phyloP scores from a whole-genome alignment of 1,140 invertebrate species.

The Bombus breviceps region DNA sequence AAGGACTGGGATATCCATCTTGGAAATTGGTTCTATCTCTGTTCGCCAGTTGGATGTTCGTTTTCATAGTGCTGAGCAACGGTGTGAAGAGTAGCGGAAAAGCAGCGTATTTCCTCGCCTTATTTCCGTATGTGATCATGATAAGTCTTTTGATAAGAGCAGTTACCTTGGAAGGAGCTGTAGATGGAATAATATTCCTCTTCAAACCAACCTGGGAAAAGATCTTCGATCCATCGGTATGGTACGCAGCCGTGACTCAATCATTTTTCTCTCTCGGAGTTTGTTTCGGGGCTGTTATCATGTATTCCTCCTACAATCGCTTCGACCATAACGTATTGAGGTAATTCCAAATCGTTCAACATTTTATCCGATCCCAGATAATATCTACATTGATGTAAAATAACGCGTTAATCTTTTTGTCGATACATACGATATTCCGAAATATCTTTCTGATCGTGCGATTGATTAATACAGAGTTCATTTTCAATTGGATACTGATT shows the following conservation, averaged over 20 bases:
- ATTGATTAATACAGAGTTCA: neutral
- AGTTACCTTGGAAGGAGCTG: constrained; percentile 88
- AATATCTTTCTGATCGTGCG: neutral
- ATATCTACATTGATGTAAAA: neutral
- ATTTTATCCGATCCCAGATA: neutral
- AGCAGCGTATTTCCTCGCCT: constrained; percentile 90
- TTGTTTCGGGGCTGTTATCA: constrained; percentile 89
- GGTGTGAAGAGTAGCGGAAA: constrained; percentile 91
- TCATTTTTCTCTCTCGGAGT: constrained; percentile 90
- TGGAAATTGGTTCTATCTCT: constrained; percentile 90
- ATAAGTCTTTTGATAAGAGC: constrained; percentile 89
- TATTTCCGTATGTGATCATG: constrained; percentile 93
- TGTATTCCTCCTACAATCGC: constrained; percentile 92
- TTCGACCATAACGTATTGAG: constrained; percentile 92
- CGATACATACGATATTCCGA: no score
- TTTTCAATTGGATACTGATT: neutral
- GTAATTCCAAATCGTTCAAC: constrained; percentile 79
- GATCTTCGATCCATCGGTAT: constrained; percentile 85
- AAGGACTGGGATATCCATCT: constrained; percentile 88
- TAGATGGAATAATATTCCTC: constrained; percentile 88
- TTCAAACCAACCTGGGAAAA: constrained; percentile 86
- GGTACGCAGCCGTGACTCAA: constrained; percentile 90
- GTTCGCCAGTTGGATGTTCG: constrained; percentile 88
- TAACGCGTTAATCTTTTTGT: no score
- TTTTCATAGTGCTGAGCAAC: constrained; percentile 89